Evolutionary conservation across 2,113 vertebrate species (phyloP).

Genomic region (Macheiramphus alcinus): DNA sequence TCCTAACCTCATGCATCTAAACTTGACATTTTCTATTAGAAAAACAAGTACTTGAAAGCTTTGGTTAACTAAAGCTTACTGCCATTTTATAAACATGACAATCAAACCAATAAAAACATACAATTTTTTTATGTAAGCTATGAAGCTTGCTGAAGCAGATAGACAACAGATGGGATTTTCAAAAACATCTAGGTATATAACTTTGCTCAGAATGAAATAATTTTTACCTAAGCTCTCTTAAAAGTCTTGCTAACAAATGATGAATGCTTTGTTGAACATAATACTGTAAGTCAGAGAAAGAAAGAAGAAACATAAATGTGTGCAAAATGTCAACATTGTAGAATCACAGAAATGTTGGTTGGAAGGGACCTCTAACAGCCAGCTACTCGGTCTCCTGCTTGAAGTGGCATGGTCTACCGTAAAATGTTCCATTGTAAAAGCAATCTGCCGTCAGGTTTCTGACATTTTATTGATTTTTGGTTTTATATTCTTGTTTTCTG

Average conservation of each 20-base stretch:
- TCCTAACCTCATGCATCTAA: background rate
- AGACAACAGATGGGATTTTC: background rate
- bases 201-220: background rate
- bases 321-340: background rate
- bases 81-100: background rate
- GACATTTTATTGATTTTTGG: background rate
- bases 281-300: background rate
- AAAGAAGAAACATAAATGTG: background rate
- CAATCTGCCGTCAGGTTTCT: background rate
- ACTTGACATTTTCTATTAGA: background rate
- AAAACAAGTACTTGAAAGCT: background rate
- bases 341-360: background rate
- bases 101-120: background rate
- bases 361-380: background rate
- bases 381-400: background rate
- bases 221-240: background rate
- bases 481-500: constrained; percentile 29
- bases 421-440: background rate
- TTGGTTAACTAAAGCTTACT: background rate
- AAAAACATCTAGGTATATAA: background rate
- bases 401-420: background rate
- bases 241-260: background rate
- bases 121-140: background rate
- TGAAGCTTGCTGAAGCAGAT: background rate
- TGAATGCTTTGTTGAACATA: background rate